phyloP scores from a whole-genome alignment of 2,797 vertebrate genomes.

The Pteropus rufus region DNA sequence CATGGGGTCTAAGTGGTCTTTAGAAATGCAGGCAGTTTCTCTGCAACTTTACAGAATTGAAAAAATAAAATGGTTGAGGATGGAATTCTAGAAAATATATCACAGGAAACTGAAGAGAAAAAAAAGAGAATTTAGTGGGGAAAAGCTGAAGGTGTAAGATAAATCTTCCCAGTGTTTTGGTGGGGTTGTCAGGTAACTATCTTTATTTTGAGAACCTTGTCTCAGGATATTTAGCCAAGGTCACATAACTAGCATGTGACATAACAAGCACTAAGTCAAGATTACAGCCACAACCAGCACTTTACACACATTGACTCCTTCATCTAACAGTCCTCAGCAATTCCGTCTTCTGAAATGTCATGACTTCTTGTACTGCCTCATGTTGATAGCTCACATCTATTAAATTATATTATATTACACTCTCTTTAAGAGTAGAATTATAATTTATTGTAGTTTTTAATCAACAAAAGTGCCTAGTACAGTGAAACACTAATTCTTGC shows the following conservation, averaged over 20 bases:
- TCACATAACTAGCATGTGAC: not conserved
- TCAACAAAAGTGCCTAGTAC: not conserved
- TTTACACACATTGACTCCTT: not conserved
- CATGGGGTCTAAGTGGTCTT: not conserved
- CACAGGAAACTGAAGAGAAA: not conserved
- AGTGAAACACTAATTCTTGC: not conserved
- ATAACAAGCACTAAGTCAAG: not conserved
- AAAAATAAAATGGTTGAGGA: not conserved
- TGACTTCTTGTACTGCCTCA: not conserved
- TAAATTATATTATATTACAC: not conserved
- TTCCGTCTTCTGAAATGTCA: not conserved
- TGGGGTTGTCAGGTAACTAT: not conserved
- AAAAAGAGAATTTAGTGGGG: not conserved
- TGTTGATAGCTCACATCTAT: not conserved
- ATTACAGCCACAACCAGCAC: not conserved
- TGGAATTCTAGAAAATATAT: not conserved
- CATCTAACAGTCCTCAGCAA: not conserved
- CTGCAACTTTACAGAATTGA: not conserved
- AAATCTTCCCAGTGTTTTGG: not conserved
- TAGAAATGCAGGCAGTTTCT: not conserved
- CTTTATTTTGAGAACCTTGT: not conserved
- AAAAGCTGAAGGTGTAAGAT: not conserved
- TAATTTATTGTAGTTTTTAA: not conserved
- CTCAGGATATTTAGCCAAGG: not conserved
- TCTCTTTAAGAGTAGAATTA: not conserved